Conservation (phyloP, 2,113 vertebrate genomes). For the Hippocampus zosterae region DNA sequence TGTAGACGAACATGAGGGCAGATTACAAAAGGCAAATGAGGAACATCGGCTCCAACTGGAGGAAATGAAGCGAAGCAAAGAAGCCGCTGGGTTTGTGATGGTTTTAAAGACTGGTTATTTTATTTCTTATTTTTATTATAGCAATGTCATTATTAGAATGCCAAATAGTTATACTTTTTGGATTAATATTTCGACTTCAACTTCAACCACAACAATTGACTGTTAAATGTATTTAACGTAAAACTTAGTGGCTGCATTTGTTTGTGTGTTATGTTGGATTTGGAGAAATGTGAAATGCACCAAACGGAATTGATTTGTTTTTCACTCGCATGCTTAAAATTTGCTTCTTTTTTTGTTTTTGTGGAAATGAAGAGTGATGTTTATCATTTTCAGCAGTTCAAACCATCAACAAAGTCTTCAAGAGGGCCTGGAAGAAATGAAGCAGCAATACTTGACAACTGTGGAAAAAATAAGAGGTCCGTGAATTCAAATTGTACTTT, state of each 20-base stretch:
- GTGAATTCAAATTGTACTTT: background rate
- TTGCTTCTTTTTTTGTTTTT: background rate
- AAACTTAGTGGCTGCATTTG: no score
- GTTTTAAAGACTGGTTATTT: background rate
- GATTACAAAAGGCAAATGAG: conserved; percentile 46
- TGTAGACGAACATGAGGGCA: conserved; percentile 66
- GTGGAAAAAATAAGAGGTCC: conserved; percentile 90
- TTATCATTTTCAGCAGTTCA: conserved; percentile 39
- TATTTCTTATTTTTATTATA: no score
- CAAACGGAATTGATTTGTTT: background rate
- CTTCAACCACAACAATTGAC: no score
- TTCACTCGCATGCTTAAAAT: no score
- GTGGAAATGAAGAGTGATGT: background rate
- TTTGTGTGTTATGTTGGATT: no score
- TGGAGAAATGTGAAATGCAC: no score
- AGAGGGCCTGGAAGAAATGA: conserved; percentile 86
- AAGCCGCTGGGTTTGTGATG: conserved; percentile 52
- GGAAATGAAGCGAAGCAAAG: conserved; percentile 42
- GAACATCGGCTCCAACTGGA: conserved; percentile 52
- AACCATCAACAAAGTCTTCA: conserved; percentile 56
- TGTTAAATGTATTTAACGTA: no score
- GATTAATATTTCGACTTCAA: no score
- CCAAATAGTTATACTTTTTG: no score
- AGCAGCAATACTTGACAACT: conserved; percentile 84
- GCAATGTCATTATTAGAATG: no score